Conservation (phyloP, 2,113 vertebrate genomes). For the Eidolon helvum region DNA sequence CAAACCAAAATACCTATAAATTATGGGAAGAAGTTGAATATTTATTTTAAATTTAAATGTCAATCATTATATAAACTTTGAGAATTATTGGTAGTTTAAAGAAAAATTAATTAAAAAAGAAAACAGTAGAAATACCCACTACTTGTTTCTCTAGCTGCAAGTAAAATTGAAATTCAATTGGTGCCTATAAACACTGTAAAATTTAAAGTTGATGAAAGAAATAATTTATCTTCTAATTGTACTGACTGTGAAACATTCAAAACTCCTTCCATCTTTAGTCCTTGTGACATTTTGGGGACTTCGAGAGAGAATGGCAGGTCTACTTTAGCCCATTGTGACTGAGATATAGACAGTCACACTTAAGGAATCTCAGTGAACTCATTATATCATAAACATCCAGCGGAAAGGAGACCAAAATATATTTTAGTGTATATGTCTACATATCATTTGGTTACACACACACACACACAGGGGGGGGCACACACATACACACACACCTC, state of each 20-base stretch:
- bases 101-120: not conserved
- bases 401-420: not conserved
- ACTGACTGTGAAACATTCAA: not conserved
- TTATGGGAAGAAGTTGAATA: not conserved
- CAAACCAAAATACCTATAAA: not conserved
- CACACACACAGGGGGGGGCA: not conserved
- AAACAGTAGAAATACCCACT: not conserved
- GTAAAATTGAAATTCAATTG: not conserved
- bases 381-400: not conserved
- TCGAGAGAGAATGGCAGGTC: not conserved
- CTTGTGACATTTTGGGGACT: not conserved
- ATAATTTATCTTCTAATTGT: not conserved
- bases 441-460: not conserved
- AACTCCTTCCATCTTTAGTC: not conserved
- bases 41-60: not conserved
- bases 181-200: not conserved
- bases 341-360: not conserved
- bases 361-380: not conserved
- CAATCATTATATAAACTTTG: not conserved
- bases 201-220: not conserved
- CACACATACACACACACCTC: not conserved
- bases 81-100: not conserved
- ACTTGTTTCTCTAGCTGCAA: conserved; percentile 9
- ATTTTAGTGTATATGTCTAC: not conserved
- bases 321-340: not conserved